These are phyloP conservation scores for Herminia tarsipennalis DNA, from an alignment of 2,888 invertebrate genomes.

Conservation along the genomic window DNA sequence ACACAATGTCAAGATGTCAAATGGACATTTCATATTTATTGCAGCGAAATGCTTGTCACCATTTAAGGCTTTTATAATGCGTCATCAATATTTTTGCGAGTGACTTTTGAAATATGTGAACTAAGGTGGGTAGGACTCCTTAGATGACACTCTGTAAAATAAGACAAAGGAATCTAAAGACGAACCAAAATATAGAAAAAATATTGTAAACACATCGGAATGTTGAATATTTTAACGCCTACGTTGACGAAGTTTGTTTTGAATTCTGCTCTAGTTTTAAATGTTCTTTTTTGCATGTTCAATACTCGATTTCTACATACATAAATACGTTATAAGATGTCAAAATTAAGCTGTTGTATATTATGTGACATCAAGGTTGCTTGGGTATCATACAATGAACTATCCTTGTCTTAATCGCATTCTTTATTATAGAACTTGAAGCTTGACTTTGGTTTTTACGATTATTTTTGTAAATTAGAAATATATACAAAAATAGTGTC, in stretches of 20 bases:
- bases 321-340: conserved; percentile 8
- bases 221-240: conserved; percentile 52
- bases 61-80: conserved; percentile 12
- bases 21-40: neutral
- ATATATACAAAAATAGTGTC: conserved; percentile 4
- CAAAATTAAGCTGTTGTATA: no score
- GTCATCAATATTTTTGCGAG: conserved; percentile 28
- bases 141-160: conserved; percentile 26
- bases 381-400: conserved; percentile 6
- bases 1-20: neutral
- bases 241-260: conserved; percentile 57
- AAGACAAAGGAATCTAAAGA: conserved; percentile 31
- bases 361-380: conserved; percentile 39
- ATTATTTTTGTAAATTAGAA: neutral
- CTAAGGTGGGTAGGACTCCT: conserved; percentile 26
- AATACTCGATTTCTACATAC: conserved; percentile 15
- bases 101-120: conserved; percentile 31
- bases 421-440: no score
- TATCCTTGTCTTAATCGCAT: no score
- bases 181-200: conserved; percentile 30
- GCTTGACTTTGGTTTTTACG: conserved; percentile 11
- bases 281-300: conserved; percentile 37
- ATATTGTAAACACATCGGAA: conserved; percentile 49
- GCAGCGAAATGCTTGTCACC: conserved; percentile 3
- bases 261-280: conserved; percentile 61